Evolutionary conservation across 1,140 invertebrate species (phyloP).

Genomic region (Chironomus tepperi): DNA sequence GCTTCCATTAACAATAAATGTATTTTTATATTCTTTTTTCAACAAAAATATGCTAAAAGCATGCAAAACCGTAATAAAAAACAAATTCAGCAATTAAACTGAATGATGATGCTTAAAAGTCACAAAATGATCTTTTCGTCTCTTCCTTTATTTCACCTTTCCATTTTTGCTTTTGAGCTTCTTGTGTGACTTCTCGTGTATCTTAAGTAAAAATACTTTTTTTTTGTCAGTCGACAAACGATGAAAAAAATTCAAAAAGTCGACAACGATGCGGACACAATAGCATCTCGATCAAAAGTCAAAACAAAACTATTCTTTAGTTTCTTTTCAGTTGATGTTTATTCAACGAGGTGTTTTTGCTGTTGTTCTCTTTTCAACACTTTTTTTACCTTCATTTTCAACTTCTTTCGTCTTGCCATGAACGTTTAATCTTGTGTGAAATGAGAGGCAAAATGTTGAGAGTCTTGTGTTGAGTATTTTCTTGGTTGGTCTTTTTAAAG

Average conservation of each 20-base stretch:
- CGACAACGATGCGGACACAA: neutral
- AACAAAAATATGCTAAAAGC: neutral
- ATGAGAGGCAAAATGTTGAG: neutral
- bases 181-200: neutral
- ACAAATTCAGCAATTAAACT: neutral
- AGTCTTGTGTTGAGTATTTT: neutral
- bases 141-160: neutral
- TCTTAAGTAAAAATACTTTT: neutral
- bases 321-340: neutral
- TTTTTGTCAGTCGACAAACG: neutral
- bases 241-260: neutral
- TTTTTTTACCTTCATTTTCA: neutral
- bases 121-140: neutral
- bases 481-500: too few relatives aligned
- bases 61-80: neutral
- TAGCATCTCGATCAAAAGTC: slow-evolving; percentile 1
- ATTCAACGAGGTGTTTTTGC: neutral
- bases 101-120: slow-evolving; percentile 5
- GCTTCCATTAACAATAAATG: neutral
- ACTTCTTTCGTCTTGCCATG: neutral
- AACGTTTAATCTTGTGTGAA: neutral
- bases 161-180: neutral
- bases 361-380: neutral
- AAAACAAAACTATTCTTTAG: slow-evolving; percentile 16
- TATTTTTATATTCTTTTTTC: neutral